Percentiles rank a stretch among this genome's conserved stretches.
Conservation (phyloP, 2,797 vertebrate species). For the Enteromius argenteus region DNA sequence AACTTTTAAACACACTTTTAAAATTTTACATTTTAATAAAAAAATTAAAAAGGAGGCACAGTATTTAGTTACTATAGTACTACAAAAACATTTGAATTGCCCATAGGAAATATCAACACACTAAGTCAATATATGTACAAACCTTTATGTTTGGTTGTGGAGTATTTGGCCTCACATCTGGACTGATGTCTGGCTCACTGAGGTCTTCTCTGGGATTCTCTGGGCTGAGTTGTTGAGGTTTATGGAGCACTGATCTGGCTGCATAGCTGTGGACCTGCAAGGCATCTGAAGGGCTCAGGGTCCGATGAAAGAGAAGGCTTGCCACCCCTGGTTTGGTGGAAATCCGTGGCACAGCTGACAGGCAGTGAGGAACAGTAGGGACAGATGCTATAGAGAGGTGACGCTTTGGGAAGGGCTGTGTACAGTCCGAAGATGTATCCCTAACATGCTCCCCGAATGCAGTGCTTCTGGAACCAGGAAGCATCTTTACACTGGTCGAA, state of each 20-base stretch:
- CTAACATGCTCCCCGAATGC: not conserved
- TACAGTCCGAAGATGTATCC: conserved; percentile 54
- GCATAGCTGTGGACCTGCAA: conserved; percentile 84
- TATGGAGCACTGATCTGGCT: conserved; percentile 52
- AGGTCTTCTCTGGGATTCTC: conserved; percentile 33
- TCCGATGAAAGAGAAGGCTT: conserved; percentile 83
- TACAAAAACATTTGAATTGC: not conserved
- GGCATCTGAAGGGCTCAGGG: conserved; percentile 81
- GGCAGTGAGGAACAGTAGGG: conserved; percentile 57
- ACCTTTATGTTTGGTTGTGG: conserved; percentile 28
- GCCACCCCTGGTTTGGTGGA: conserved; percentile 83
- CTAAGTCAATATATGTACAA: not conserved
- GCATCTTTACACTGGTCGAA: conserved; percentile 19
- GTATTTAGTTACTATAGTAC: no score
- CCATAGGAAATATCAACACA: not conserved
- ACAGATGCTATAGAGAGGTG: conserved; percentile 66
- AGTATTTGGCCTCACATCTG: conserved; percentile 13
- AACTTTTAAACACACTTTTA: not conserved
- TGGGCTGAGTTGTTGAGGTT: conserved; percentile 66
- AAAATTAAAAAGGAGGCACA: not conserved
- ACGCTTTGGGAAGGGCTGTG: conserved; percentile 70
- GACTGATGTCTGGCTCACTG: conserved; percentile 21
- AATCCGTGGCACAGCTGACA: conserved; percentile 60
- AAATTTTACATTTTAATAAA: not conserved
- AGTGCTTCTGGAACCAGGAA: conserved; percentile 11